A percentile compares a stretch with the other conserved stretches of the same genome.
Conservation (phyloP, 2,113 vertebrate species). For the Gadus chalcogrammus region DNA sequence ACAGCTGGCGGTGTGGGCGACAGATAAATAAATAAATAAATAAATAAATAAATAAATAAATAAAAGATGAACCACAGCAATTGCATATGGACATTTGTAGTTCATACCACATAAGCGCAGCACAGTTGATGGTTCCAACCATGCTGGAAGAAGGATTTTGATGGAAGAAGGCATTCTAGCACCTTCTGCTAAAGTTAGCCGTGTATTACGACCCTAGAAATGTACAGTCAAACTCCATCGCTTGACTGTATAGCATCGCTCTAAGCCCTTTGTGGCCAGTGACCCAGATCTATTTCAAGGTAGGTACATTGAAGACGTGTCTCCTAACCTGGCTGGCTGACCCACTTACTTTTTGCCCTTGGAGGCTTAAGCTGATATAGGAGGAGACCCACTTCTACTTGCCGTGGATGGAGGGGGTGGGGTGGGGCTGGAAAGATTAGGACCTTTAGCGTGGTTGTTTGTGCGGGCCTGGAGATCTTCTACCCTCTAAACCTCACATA, state of each 20-base stretch:
- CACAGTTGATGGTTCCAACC: constrained; percentile 12
- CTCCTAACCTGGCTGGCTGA: constrained; percentile 44
- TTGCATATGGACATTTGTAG: not conserved
- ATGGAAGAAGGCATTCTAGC: not conserved
- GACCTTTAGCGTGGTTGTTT: constrained; percentile 14
- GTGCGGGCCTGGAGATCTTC: constrained; percentile 27
- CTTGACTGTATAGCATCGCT: constrained; percentile 13
- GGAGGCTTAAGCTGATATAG: constrained; percentile 44
- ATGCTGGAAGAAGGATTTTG: not conserved
- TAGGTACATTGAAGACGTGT: constrained; percentile 39
- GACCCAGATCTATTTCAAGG: constrained; percentile 57
- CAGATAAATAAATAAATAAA: constrained; percentile 1
- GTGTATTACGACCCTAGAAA: not conserved
- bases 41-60: constrained; percentile 1
- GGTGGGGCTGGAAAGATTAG: constrained; percentile 24
- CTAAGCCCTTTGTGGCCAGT: constrained; percentile 23
- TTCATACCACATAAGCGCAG: not conserved
- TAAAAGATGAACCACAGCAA: not conserved
- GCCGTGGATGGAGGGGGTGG: constrained; percentile 24
- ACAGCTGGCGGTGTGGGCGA: constrained; percentile 53
- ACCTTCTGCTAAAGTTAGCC: not conserved
- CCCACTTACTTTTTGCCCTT: constrained; percentile 53
- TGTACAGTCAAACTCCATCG: not conserved
- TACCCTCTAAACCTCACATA: constrained; percentile 46
- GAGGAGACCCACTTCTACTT: constrained; percentile 49